phyloP scores from a whole-genome alignment of 2,888 invertebrate species.

The Hirtodrosophila trivittata region DNA sequence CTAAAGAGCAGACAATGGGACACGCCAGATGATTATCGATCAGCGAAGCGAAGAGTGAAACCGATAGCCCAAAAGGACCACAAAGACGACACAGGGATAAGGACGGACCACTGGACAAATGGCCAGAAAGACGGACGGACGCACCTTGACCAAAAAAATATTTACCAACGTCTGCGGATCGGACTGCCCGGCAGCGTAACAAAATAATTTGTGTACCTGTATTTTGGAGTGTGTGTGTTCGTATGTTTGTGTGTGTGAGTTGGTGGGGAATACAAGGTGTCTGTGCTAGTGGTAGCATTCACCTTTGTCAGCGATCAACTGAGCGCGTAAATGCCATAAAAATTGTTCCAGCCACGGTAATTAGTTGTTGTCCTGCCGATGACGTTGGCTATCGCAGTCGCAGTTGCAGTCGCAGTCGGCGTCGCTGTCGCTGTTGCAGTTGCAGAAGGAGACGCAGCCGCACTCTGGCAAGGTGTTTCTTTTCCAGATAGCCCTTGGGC shows the following conservation, averaged over 20 bases:
- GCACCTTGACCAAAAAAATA: constrained; percentile 36
- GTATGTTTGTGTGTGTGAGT: constrained; percentile 15
- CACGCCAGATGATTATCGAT: constrained; percentile 72
- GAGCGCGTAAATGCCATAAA: constrained; percentile 80
- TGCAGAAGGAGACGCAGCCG: constrained; percentile 10
- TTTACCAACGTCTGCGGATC: constrained; percentile 14
- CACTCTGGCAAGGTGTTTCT: constrained; percentile 59
- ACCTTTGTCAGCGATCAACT: constrained; percentile 74
- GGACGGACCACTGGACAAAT: neutral
- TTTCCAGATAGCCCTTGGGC: constrained; percentile 32
- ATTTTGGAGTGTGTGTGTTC: constrained; percentile 10
- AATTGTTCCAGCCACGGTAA: constrained; percentile 79
- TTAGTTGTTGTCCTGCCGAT: constrained; percentile 77
- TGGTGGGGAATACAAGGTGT: constrained; percentile 31
- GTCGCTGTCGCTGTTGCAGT: constrained; percentile 2
- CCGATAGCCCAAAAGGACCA: constrained; percentile 17
- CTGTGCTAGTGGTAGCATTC: constrained; percentile 27
- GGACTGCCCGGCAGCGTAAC: constrained; percentile 68
- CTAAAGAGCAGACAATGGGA: constrained; percentile 69
- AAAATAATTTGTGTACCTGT: constrained; percentile 80
- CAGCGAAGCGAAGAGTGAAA: constrained; percentile 19
- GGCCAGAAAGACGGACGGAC: neutral
- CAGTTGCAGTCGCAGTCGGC: constrained; percentile 4
- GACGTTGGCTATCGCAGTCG: constrained; percentile 37
- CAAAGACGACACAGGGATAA: neutral